Conservation (phyloP, 2,113 vertebrate genomes). For the Hydrochoerus hydrochaeris region DNA sequence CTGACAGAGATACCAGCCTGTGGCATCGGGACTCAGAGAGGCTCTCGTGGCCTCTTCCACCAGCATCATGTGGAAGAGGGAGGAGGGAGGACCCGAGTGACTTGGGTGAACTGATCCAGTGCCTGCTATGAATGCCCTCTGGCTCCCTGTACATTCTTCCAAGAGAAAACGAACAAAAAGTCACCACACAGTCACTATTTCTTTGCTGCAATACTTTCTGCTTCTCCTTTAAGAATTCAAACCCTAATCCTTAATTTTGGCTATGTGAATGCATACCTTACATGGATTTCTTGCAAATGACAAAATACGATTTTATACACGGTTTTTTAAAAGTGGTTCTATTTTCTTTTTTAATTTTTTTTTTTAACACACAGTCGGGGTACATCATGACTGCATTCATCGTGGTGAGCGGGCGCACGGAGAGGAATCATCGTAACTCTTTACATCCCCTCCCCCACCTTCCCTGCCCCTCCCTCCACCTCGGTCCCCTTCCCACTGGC, state of each 20-base stretch:
- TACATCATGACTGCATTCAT: no score
- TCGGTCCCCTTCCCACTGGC: neutral
- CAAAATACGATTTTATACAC: neutral
- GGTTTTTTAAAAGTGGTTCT: neutral
- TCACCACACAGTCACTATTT: neutral
- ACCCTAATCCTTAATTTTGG: neutral
- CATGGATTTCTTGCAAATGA: constrained; percentile 20
- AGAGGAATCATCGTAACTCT: no score
- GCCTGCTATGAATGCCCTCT: neutral
- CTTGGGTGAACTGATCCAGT: neutral
- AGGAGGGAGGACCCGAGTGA: neutral
- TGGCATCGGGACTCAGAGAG: neutral
- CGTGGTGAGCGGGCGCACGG: neutral
- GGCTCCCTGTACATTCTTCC: neutral
- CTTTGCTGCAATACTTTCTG: constrained; percentile 31
- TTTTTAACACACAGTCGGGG: neutral
- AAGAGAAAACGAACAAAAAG: neutral
- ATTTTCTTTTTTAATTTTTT: neutral
- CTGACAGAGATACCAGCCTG: neutral
- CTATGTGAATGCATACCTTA: neutral
- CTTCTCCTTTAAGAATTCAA: constrained; percentile 10
- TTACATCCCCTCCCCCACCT: neutral
- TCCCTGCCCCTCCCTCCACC: neutral
- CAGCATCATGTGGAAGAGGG: neutral
- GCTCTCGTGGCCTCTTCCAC: neutral